Base-by-base conservation (phyloP, 35 echinoderm and acorn worm genomes). In the Diadema setosum region DNA sequence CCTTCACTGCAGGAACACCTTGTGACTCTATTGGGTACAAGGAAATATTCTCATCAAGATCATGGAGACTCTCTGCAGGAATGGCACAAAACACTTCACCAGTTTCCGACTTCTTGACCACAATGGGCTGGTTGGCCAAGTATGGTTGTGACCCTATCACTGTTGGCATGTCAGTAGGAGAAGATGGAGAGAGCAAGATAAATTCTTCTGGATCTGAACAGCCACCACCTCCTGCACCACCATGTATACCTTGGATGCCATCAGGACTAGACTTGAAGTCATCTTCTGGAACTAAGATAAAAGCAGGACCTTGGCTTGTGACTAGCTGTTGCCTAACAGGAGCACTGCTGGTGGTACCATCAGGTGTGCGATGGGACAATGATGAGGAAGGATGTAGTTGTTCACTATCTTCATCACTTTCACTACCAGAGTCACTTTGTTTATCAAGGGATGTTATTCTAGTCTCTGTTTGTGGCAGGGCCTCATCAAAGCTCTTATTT, bases 21-120 rank as follows among this genome's bases (percentile, higher is more conserved):
- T 78, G 2, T 42, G 73, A 78, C 9, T 78, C 39, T 41, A 78
- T 5, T 21, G 33, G 21, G 37, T 78, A 78, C 40, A 78, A 41
- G 12, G 73, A 78, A n/a, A 41, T 34, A 78, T 44, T 78, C 30
- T 78, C 40, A 43, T 78, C 20, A 3, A 78, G 73, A 78, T 78
- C 73, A 25, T 78, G 39, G 73, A 78, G 37, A 36, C 73, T 78
- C n/a, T 78, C 73, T 42, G 73, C 73, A 43, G 73, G 73, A 35
- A 78, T 5, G 44, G 73, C 73, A 21, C 40, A 41, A 41, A 44
- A 78, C 24, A 41, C 44, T 44, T 78, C 36, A 35, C 73, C 73
- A 4, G 73, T 78, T 6, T 7, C 44, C 2, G 73, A 41, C 9
- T 78, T 78, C 73, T 36, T 44, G 33, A 78, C 73, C 39, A 78